A percentile compares a stretch with the other conserved stretches of the same genome.
Conservation (phyloP, 2,888 invertebrate genomes). For the Agrotis puta region DNA sequence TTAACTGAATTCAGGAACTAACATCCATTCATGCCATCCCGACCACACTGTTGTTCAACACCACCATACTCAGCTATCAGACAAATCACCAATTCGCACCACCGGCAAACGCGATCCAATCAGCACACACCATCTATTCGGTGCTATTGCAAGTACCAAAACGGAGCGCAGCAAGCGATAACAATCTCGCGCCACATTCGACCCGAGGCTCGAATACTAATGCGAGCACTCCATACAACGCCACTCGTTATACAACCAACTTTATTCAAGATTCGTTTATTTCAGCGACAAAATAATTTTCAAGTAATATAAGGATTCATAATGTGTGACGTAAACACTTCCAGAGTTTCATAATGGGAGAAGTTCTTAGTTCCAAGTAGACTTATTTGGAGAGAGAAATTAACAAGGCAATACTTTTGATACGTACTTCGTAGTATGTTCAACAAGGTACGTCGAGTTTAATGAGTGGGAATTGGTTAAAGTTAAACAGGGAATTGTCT, state of each 20-base stretch:
- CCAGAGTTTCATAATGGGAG: constrained; percentile 65
- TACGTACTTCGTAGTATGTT: constrained; percentile 61
- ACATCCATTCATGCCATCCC: constrained; percentile 16
- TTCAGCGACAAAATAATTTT: constrained; percentile 71
- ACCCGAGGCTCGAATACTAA: constrained; percentile 74
- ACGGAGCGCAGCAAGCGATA: constrained; percentile 71
- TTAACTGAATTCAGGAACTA: constrained; percentile 16
- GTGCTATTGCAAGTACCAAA: constrained; percentile 63
- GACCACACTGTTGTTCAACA: constrained; percentile 35
- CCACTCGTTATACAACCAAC: constrained; percentile 70
- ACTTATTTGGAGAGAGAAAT: constrained; percentile 62
- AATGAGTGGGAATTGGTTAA: constrained; percentile 67
- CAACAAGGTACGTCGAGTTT: constrained; percentile 60
- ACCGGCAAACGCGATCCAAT: constrained; percentile 65
- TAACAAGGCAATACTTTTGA: constrained; percentile 69
- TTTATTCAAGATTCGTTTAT: constrained; percentile 70
- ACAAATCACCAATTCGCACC: constrained; percentile 59
- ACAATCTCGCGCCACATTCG: constrained; percentile 76
- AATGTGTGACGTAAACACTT: constrained; percentile 70
- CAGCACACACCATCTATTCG: constrained; percentile 66
- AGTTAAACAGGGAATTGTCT: constrained; percentile 67
- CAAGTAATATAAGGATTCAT: constrained; percentile 69
- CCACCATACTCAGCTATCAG: constrained; percentile 54
- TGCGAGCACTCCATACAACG: constrained; percentile 71
- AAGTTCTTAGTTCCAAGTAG: constrained; percentile 63